Evolutionary conservation across 2,113 vertebrate genomes (phyloP), one percentile per base, ranked within the genome.

Genomic region (Salminus brasiliensis): DNA sequence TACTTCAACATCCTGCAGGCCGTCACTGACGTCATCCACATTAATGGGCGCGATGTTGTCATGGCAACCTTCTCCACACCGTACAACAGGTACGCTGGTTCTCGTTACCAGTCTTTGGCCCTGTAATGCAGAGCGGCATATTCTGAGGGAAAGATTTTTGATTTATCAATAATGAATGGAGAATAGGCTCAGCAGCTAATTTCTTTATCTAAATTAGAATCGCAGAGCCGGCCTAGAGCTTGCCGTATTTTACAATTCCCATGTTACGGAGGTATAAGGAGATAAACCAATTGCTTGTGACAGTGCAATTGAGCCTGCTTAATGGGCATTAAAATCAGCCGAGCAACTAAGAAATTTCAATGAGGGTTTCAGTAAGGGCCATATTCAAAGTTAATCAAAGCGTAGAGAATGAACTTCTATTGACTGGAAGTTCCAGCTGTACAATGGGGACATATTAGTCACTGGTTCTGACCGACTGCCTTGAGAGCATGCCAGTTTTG

Each of bases 1-100:
- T 99, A 99, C 90, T 99, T 99, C 79, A 98, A 98, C 92, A 99
- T 99, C 86, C 93, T 99, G 74, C 98, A 99, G 90, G 95, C 98
- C 0, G 97, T 99, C 72, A 98, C 98, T 7, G 91, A 96, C 8
- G 97, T 99, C 89, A 96, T 98, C 80, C 96, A 84, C 86, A 93
- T 99, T 87, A 95, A 94, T 25, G 97, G 98, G 63, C 95, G 89
- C 10, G 95, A 97, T 76, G 94, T 98, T 41, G 95, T 98, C 86
- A 94, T 98, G 93, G 98, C 98, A 62, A 98, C 97, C 25, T 99
- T 99, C 90, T 98, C 98, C 84, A 99, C 98, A 30, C 98, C 98
- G 0, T 98, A 97, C 89, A 99, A 99, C 93, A 99, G 98, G 98
- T 99, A 94, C 85, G 16, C 36, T 1, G 2, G 23, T 10, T 10